phyloP scores from a whole-genome alignment of 2,113 vertebrate genomes.

The Gadus macrocephalus region DNA sequence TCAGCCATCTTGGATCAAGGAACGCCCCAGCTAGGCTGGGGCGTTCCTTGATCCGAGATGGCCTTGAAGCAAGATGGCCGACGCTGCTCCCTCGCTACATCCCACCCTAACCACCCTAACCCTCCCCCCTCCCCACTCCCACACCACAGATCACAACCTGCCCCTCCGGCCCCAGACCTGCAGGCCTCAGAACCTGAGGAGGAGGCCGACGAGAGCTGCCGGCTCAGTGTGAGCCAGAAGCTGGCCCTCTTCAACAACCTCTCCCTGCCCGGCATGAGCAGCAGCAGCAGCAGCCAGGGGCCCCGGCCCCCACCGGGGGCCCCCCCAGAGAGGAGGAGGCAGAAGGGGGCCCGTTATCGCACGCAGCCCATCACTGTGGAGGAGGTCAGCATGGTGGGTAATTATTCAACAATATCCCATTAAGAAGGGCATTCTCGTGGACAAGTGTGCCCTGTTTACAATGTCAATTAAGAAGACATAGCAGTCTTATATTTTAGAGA shows the following conservation, averaged over 20 bases:
- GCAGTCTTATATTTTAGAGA: too few species aligned
- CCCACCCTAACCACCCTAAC: neutral
- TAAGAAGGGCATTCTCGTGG: too few species aligned
- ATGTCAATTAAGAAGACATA: too few species aligned
- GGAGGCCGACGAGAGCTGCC: slow-evolving; percentile 68
- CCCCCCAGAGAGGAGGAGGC: slow-evolving; percentile 59
- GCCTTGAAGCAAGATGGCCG: too few species aligned
- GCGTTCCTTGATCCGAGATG: too few species aligned
- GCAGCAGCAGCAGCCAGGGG: slow-evolving; percentile 10
- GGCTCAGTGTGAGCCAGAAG: slow-evolving; percentile 74
- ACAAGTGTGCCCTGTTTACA: too few species aligned
- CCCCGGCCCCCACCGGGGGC: slow-evolving; percentile 5
- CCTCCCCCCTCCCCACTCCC: neutral
- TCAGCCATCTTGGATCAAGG: too few species aligned
- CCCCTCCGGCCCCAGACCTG: slow-evolving; percentile 15
- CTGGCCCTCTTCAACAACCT: slow-evolving; percentile 77
- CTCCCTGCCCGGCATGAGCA: slow-evolving; percentile 31
- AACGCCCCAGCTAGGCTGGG: too few species aligned
- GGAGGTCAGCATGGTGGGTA: slow-evolving; percentile 69
- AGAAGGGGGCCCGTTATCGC: slow-evolving; percentile 72
- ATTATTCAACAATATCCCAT: neutral
- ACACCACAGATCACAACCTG: neutral
- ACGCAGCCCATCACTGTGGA: slow-evolving; percentile 76
- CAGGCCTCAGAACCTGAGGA: slow-evolving; percentile 45
- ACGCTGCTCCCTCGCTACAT: too few species aligned